Evolutionary conservation across 2,797 vertebrate genomes (phyloP), one percentile per base, ranked within the genome.

Genomic region (Picus viridis): DNA sequence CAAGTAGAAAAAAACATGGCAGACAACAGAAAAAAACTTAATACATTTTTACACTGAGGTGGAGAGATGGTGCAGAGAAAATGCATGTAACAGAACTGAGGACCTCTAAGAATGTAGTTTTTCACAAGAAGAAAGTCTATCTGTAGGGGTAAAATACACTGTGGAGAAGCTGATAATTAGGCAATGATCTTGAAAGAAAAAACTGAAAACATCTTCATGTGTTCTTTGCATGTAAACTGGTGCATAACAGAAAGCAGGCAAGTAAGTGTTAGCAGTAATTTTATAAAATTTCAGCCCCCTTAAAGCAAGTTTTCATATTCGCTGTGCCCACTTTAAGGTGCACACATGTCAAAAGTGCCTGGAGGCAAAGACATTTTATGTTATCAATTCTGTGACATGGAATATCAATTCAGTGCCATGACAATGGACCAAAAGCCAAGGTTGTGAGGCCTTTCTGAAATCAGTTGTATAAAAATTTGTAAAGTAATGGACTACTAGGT

Each of bases 261-360:
- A 72, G 14, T 13, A 67, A 63, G 12, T 2, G 16, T 47, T 91
- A 76, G 86, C 13, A 79, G 47, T 26, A 82, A 80, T 84, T 90
- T 73, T 22, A 79, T 19, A 57, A 67, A 89, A 64, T 58, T 12
- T 74, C 12, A 67, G 10, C 1, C 10, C 61, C 88, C 84, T 64
- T 10, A 80, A 73, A 65, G 22, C 10, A 87, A 30, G 16, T 80
- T 88, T 83, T 87, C 36, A 62, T 56, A 34, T 64, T 71, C 89
- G 39, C 30, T 92, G 61, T 79, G 32, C 47, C 39, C 12, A 36
- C 3, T 16, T 8, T 18, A 51, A 75, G 65, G 23, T 12, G 9
- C 10, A 47, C 3, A n/a, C 11, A 43, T 19, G 26, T 16, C 47
- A 81, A 58, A 86, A 82, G 27, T 79, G 18, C 24, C 71, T 73